phyloP scores from a whole-genome alignment of 2,113 vertebrate species.

The Cairina moschata region DNA sequence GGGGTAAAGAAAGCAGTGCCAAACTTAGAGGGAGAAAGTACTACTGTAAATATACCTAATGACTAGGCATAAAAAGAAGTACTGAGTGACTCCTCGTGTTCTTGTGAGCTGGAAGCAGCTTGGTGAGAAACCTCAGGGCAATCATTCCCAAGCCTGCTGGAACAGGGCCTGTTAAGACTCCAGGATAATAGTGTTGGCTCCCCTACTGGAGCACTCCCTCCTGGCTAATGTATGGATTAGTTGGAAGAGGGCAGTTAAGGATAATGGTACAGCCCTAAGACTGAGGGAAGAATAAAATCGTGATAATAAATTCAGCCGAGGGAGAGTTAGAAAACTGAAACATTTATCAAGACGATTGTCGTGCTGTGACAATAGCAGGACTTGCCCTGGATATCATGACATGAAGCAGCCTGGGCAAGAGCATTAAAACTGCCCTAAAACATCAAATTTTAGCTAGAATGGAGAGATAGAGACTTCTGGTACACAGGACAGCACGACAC shows the following conservation, averaged over 20 bases:
- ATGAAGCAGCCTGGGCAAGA: background rate
- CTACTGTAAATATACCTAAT: slow-evolving; percentile 62
- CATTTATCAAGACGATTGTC: background rate
- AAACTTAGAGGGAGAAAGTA: slow-evolving; percentile 39
- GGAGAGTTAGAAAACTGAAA: background rate
- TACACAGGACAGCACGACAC: background rate
- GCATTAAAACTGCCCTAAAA: slow-evolving; percentile 15
- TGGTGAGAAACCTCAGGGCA: slow-evolving; percentile 52
- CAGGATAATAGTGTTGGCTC: background rate
- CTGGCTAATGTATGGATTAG: slow-evolving; percentile 27
- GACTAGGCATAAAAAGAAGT: slow-evolving; percentile 42
- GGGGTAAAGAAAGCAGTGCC: slow-evolving; percentile 15
- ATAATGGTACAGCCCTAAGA: slow-evolving; percentile 12
- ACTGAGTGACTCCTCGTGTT: slow-evolving; percentile 24
- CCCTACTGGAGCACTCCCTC: slow-evolving; percentile 54
- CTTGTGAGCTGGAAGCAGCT: slow-evolving; percentile 31
- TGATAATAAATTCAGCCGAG: slow-evolving; percentile 16
- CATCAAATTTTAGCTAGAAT: background rate
- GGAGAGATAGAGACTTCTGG: background rate
- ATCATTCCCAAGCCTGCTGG: slow-evolving; percentile 59
- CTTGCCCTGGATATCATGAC: background rate
- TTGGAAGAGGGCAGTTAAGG: slow-evolving; percentile 23
- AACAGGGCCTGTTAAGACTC: background rate
- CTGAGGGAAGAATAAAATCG: slow-evolving; percentile 2
- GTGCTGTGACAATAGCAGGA: background rate